Percentiles rank a stretch among this genome's conserved stretches.
phyloP scores from a whole-genome alignment of 2,113 vertebrate genomes.

The Urocolius indicus region DNA sequence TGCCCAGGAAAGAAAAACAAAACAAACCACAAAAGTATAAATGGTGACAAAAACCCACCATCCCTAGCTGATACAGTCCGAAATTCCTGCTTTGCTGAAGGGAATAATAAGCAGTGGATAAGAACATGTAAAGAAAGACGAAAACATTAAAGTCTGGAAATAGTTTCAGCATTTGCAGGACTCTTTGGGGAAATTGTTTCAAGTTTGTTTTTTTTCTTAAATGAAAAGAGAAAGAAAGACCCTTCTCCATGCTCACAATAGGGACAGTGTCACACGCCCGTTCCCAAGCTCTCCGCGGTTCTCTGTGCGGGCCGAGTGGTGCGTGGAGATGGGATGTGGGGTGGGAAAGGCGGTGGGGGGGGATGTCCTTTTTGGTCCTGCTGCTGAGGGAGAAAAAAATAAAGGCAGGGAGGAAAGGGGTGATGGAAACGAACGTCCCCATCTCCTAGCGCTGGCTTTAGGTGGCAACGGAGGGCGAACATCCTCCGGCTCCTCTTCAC shows the following conservation, averaged over 20 bases:
- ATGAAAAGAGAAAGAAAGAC: neutral
- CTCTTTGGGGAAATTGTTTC: neutral
- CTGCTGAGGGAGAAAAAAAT: neutral
- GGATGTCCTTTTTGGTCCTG: neutral
- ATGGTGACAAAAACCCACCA: neutral
- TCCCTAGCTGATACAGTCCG: neutral
- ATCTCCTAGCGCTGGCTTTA: neutral
- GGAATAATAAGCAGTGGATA: neutral
- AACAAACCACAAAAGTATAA: neutral
- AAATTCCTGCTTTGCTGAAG: neutral
- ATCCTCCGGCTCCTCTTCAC: neutral
- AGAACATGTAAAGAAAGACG: neutral
- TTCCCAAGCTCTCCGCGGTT: neutral
- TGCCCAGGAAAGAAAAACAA: neutral
- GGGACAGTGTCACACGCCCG: neutral
- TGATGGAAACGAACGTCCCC: no score
- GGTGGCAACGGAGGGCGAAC: neutral
- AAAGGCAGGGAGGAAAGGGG: neutral
- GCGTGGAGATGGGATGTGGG: rapidly evolving
- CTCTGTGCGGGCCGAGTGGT: neutral
- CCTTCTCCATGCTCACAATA: neutral
- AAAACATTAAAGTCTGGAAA: neutral
- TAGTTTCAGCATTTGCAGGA: neutral
- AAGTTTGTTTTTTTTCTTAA: no score
- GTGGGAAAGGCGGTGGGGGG: neutral